Evolutionary conservation across 2,888 invertebrate genomes (phyloP).

Genomic region (Macrosoma leucophasiata): DNA sequence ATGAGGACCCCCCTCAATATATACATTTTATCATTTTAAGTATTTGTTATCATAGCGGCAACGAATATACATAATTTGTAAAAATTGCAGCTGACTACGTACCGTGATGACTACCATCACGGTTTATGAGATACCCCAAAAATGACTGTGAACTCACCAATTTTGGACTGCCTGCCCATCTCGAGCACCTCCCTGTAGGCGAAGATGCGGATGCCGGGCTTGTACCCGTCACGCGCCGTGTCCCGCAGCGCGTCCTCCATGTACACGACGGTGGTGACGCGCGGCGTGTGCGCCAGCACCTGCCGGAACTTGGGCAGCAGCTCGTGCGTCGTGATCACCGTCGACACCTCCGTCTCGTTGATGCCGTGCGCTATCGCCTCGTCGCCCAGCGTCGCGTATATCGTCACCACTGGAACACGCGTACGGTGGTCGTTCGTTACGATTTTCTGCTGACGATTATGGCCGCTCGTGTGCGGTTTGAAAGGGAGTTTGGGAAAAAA

Average conservation of each 20-base stretch:
- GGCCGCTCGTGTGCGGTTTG: too few relatives aligned
- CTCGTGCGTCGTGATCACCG: slow-evolving; percentile 94
- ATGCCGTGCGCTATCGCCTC: slow-evolving; percentile 98
- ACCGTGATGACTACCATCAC: too few relatives aligned
- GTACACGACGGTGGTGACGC: slow-evolving; percentile 87
- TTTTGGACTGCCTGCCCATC: slow-evolving; percentile 48
- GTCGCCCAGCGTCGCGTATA: slow-evolving; percentile 97
- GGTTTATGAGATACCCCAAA: too few relatives aligned
- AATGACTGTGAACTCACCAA: slow-evolving; percentile 50
- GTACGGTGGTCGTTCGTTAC: too few relatives aligned
- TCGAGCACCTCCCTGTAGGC: slow-evolving; percentile 80
- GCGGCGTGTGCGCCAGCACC: slow-evolving; percentile 82
- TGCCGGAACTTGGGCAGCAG: slow-evolving; percentile 92
- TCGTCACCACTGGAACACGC: slow-evolving; percentile 85
- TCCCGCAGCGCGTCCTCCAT: slow-evolving; percentile 91
- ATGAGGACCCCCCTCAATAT: too few relatives aligned
- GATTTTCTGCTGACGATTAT: too few relatives aligned
- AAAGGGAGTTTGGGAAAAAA: too few relatives aligned
- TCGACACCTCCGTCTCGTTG: slow-evolving; percentile 95
- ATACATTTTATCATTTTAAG: too few relatives aligned
- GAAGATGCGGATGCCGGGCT: slow-evolving; percentile 81
- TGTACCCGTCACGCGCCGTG: slow-evolving; percentile 82
- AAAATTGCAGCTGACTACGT: too few relatives aligned
- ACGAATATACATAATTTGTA: slow-evolving; percentile 27
- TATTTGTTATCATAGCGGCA: too few relatives aligned